Evolutionary conservation across 2,113 vertebrate species (phyloP).

Genomic region (Bungarus multicinctus): DNA sequence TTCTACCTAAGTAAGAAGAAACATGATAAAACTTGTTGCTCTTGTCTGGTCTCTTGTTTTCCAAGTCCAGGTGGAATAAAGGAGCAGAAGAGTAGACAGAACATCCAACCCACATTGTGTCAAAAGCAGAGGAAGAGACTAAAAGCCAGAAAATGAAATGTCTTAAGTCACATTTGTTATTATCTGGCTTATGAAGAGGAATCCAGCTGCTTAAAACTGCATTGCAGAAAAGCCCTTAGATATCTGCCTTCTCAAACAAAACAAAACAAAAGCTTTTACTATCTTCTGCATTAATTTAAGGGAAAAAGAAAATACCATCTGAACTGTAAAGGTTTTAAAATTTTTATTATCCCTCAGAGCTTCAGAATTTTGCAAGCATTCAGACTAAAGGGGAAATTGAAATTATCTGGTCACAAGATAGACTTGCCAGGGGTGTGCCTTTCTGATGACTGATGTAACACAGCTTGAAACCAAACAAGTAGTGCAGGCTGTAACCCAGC

Average conservation of each 20-base stretch:
- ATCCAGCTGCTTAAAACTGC: background rate
- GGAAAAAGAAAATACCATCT: constrained; percentile 62
- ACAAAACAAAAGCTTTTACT: constrained; percentile 49
- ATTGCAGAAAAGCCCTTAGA: constrained; percentile 27
- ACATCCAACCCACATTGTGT: background rate
- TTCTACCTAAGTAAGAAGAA: background rate
- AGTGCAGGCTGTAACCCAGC: constrained; percentile 71
- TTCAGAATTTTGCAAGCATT: constrained; percentile 68
- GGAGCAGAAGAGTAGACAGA: background rate
- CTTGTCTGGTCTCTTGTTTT: background rate
- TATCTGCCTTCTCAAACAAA: constrained; percentile 53
- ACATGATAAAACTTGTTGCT: background rate
- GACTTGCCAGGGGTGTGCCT: constrained; percentile 65
- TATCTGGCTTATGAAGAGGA: background rate
- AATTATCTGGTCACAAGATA: constrained; percentile 63
- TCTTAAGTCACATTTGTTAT: background rate
- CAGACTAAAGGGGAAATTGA: constrained; percentile 48
- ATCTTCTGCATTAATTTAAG: constrained; percentile 58
- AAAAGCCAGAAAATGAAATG: background rate
- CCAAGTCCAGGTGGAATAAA: background rate
- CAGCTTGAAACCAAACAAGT: constrained; percentile 71
- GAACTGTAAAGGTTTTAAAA: constrained; percentile 49
- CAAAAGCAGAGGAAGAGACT: background rate
- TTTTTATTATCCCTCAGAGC: constrained; percentile 56
- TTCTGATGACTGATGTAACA: constrained; percentile 63